phyloP scores from a whole-genome alignment of 1,140 invertebrate genomes.

The Eubasilissa regina region DNA sequence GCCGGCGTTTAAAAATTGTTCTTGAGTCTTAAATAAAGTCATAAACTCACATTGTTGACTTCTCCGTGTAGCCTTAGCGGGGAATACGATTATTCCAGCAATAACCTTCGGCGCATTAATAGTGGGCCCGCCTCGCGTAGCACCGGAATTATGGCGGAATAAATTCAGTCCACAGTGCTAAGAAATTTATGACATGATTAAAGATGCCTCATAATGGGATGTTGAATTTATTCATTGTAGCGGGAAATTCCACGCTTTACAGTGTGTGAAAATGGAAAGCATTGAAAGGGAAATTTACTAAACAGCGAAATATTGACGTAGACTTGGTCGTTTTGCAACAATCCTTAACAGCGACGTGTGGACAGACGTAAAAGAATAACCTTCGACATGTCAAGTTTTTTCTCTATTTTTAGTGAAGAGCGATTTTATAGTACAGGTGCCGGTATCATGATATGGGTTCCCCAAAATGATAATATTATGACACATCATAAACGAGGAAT shows the following conservation, averaged over 20 bases:
- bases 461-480: too few relatives aligned
- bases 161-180: slow-evolving; percentile 50
- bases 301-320: not conserved
- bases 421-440: too few relatives aligned
- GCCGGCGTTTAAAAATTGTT: slow-evolving; percentile 28
- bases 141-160: slow-evolving; percentile 38
- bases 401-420: too few relatives aligned
- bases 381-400: too few relatives aligned
- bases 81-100: slow-evolving; percentile 37
- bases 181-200: slow-evolving; percentile 57
- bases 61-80: slow-evolving; percentile 19
- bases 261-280: slow-evolving; percentile 37
- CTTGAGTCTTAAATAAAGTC: slow-evolving; percentile 29
- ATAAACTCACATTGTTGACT: slow-evolving; percentile 44
- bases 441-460: too few relatives aligned
- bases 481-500: too few relatives aligned
- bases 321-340: too few relatives aligned
- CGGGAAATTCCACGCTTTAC: slow-evolving; percentile 41
- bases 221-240: slow-evolving; percentile 54
- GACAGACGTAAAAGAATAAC: too few relatives aligned
- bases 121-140: slow-evolving; percentile 29
- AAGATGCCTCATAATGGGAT: slow-evolving; percentile 56
- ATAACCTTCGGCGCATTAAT: slow-evolving; percentile 42
- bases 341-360: too few relatives aligned
- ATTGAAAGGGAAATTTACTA: slow-evolving; percentile 31